Evolutionary conservation across 2,797 vertebrate species (phyloP).

Genomic region (Pampus argenteus): DNA sequence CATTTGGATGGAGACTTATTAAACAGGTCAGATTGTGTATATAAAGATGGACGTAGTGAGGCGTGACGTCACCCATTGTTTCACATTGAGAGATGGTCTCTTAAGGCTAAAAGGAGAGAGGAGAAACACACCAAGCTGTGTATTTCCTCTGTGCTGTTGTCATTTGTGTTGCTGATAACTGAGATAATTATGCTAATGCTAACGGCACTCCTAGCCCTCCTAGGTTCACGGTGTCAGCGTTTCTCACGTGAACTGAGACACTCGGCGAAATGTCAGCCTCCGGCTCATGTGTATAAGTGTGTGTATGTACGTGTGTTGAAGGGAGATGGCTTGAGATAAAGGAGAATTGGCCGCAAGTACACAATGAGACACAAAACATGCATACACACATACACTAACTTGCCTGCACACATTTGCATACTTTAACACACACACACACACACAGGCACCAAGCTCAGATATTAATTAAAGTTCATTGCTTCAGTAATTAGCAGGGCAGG

Average conservation of each 20-base stretch:
- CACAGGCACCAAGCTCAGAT: conserved; percentile 50
- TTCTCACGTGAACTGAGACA: conserved; percentile 66
- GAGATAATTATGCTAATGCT: conserved; percentile 80
- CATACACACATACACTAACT: background rate
- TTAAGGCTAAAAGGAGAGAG: background rate
- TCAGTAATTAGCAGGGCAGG: conserved; percentile 82
- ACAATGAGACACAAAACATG: conserved; percentile 34
- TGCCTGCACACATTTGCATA: conserved; percentile 47
- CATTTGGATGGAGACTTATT: background rate
- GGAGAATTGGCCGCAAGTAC: conserved; percentile 53
- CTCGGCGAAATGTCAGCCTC: conserved; percentile 75
- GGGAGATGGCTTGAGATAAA: conserved; percentile 76
- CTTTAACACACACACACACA: conserved; percentile 56
- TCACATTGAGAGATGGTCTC: no score
- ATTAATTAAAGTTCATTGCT: conserved; percentile 86
- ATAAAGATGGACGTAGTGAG: background rate
- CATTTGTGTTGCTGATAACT: conserved; percentile 51
- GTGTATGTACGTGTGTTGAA: conserved; percentile 48
- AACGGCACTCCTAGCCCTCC: conserved; percentile 53
- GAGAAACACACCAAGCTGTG: background rate
- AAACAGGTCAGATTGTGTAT: background rate
- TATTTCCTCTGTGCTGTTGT: background rate
- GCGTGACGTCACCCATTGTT: no score
- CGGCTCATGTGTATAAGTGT: conserved; percentile 28
- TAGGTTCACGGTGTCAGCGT: conserved; percentile 72